Conservation (phyloP, 2,113 vertebrate species). For the Tetrax tetrax region DNA sequence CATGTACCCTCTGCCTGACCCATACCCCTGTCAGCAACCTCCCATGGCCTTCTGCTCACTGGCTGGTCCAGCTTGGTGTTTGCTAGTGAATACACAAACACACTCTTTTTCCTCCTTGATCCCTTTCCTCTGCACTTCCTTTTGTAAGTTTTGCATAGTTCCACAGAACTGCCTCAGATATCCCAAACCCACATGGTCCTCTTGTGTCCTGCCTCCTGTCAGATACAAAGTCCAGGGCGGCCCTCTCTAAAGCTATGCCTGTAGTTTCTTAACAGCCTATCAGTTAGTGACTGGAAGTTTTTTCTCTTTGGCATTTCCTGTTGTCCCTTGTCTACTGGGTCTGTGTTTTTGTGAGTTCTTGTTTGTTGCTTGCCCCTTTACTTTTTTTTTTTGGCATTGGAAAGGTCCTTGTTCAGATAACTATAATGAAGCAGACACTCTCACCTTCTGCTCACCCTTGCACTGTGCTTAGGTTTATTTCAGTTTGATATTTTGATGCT, state of each 20-base stretch:
- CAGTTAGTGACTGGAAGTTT: background rate
- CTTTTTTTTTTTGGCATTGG: background rate
- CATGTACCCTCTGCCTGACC: fast-evolving
- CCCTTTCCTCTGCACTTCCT: background rate
- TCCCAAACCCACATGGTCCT: background rate
- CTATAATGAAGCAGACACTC: background rate
- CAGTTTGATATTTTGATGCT: background rate
- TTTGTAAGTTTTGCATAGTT: background rate
- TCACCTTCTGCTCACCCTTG: background rate
- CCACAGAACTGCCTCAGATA: background rate
- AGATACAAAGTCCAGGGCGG: background rate
- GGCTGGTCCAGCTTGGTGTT: background rate
- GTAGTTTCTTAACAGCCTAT: background rate
- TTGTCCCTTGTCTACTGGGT: background rate
- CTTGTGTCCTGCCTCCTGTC: background rate
- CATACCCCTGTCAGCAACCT: background rate
- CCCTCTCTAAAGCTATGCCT: background rate
- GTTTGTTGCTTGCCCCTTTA: background rate
- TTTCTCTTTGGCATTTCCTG: background rate
- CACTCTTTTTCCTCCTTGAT: background rate
- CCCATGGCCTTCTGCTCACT: background rate
- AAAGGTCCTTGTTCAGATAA: background rate
- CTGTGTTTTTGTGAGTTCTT: background rate
- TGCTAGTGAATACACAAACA: background rate
- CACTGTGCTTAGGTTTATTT: background rate